Conservation (phyloP, 2,888 invertebrate species). For the Linnaemya vulpina region DNA sequence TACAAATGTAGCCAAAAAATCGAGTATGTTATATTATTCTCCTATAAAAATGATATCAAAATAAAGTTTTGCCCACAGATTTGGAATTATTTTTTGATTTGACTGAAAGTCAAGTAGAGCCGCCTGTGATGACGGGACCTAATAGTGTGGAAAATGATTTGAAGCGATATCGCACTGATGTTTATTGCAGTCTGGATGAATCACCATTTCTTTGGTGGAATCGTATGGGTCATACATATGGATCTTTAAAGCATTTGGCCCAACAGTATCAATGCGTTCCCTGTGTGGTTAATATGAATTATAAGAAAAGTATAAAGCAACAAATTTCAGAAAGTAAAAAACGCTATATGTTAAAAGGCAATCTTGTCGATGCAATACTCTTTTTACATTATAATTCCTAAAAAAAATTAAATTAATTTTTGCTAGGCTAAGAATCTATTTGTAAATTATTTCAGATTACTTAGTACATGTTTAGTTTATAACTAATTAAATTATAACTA, state of each 20-base stretch:
- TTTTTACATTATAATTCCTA: conserved; percentile 77
- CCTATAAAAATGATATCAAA: not conserved
- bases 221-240: conserved; percentile 79
- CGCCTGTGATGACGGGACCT: conserved; percentile 71
- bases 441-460: conserved; percentile 8
- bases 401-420: conserved; percentile 12
- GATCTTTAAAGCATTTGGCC: conserved; percentile 78
- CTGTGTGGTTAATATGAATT: conserved; percentile 80
- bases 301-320: conserved; percentile 78
- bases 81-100: conserved; percentile 80
- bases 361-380: conserved; percentile 79
- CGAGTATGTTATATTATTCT: conserved; percentile 59
- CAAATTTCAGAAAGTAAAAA: conserved; percentile 80
- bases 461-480: conserved; percentile 10
- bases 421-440: conserved; percentile 41
- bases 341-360: conserved; percentile 79
- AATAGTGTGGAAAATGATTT: conserved; percentile 79
- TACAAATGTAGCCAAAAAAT: conserved; percentile 65
- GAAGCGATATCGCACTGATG: conserved; percentile 80
- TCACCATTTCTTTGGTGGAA: conserved; percentile 82
- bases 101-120: conserved; percentile 74
- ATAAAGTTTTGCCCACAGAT: conserved; percentile 73
- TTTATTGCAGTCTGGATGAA: conserved; percentile 80
- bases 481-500: not conserved
- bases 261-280: conserved; percentile 80